phyloP scores from a whole-genome alignment of 2,888 invertebrate genomes.

The Cerceris rybyensis region DNA sequence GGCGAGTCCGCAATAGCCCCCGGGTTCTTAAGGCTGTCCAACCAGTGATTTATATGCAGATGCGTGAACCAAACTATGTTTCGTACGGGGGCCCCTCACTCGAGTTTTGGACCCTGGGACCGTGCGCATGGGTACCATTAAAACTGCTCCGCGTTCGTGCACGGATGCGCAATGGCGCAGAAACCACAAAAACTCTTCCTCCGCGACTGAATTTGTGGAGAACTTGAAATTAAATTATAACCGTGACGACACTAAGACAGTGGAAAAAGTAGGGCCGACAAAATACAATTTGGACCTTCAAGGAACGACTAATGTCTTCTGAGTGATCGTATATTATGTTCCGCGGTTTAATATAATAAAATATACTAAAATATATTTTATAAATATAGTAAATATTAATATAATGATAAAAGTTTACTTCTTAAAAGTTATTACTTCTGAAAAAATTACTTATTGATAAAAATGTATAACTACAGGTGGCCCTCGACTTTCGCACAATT shows the following conservation, averaged over 20 bases:
- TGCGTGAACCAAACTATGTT: slow-evolving; percentile 68
- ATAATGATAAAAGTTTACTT: no score
- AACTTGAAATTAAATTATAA: slow-evolving; percentile 14
- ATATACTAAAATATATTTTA: no score
- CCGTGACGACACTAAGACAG: not conserved
- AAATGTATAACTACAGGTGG: no score
- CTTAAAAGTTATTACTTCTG: no score
- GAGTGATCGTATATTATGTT: no score
- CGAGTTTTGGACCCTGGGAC: slow-evolving; percentile 30
- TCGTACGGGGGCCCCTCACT: slow-evolving; percentile 53
- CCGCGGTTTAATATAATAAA: no score
- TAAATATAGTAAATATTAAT: no score
- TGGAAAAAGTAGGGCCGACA: no score
- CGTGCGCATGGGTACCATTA: slow-evolving; percentile 64
- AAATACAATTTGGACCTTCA: no score
- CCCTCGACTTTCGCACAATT: no score
- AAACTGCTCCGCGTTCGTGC: slow-evolving; percentile 67
- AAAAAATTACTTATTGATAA: no score
- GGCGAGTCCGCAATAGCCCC: slow-evolving; percentile 63
- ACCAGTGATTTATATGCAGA: slow-evolving; percentile 79
- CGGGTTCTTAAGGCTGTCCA: slow-evolving; percentile 66
- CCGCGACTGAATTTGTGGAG: slow-evolving; percentile 14
- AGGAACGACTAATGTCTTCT: no score
- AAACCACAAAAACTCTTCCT: slow-evolving; percentile 28
- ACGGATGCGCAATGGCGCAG: slow-evolving; percentile 67